Evolutionary conservation across 2,113 vertebrate species (phyloP), one percentile per base, ranked within the genome.

Genomic region (Mirza zaza): DNA sequence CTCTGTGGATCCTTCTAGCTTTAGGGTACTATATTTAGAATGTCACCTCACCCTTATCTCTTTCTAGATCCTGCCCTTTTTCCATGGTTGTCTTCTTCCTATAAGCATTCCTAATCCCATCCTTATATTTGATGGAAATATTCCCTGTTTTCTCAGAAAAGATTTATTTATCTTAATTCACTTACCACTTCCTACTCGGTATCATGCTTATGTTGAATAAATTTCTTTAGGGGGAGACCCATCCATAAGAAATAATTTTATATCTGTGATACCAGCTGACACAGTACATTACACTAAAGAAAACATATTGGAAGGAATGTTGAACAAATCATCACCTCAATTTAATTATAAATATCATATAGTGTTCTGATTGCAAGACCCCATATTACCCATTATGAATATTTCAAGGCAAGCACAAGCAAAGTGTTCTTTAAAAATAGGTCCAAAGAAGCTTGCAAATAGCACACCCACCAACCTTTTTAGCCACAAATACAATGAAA

Each of bases 321-420:
- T 90, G n/a, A 95, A 77, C 21, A 76, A 82, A 84, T 48, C 13
- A 76, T 79, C 87, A 87, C 55, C 45, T 88, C 59, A 92, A 71
- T 65, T 79, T 96, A 70, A 36, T 63, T 75, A 34, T 10, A 73
- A 71, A 59, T 79, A 52, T n/a, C 32, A 83, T 29, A 29, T 12
- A 80, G 5, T 55, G 21, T 50, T 80, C 39, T 90, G n/a, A 48
- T 36, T 39, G 4, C 29, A 90, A 87, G 18, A 84, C 9, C 32
- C 10, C 29, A 14, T n/a, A 68, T 57, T 90, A 70, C 34, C 52
- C 20, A 52, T 36, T 42, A 84, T 48, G 27, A 90, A 63, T 70
- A 87, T 93, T 59, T 95, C 34, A 93, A 85, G 71, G 3, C 61
- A 94, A 73, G 5, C 45, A 39, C n/a, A 57, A 14, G 34, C n/a